Percentiles rank a stretch among this genome's conserved stretches.
These are phyloP conservation scores for Rhamnusium bicolor DNA, from an alignment of 2,888 invertebrate species.

Conservation along the genomic window DNA sequence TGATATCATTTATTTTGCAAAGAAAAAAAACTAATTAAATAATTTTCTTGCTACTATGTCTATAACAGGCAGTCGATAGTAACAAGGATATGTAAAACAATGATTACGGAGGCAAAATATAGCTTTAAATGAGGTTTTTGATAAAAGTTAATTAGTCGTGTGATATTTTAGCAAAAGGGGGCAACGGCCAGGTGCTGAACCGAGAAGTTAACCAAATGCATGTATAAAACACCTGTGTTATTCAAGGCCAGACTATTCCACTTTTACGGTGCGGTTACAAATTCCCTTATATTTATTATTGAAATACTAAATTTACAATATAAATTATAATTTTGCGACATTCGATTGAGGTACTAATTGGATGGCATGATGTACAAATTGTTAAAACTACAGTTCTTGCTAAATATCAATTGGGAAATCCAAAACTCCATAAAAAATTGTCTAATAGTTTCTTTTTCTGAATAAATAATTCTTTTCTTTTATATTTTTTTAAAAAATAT, in stretches of 20 bases:
- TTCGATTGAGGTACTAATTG: not conserved
- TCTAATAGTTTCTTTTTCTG: not conserved
- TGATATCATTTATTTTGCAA: not conserved
- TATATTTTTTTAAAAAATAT: too few species aligned
- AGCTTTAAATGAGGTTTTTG: conserved; percentile 17
- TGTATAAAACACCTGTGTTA: conserved; percentile 32
- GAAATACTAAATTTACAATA: not conserved
- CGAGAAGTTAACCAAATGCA: conserved; percentile 32
- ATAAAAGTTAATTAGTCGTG: conserved; percentile 28
- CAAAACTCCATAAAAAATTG: not conserved
- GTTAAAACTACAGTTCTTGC: not conserved
- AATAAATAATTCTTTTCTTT: not conserved
- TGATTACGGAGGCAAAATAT: not conserved
- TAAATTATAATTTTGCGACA: not conserved
- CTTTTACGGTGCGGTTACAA: not conserved
- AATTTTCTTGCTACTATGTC: not conserved
- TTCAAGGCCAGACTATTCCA: conserved; percentile 26
- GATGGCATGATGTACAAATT: not conserved
- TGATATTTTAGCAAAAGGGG: conserved; percentile 31
- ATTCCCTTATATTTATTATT: not conserved
- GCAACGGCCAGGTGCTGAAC: conserved; percentile 35
- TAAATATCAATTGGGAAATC: not conserved
- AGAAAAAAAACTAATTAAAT: not conserved
- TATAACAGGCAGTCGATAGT: not conserved
- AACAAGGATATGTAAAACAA: not conserved